These are phyloP conservation scores for Oppia nitens DNA, from an alignment of 1,140 invertebrate species.

Conservation along the genomic window DNA sequence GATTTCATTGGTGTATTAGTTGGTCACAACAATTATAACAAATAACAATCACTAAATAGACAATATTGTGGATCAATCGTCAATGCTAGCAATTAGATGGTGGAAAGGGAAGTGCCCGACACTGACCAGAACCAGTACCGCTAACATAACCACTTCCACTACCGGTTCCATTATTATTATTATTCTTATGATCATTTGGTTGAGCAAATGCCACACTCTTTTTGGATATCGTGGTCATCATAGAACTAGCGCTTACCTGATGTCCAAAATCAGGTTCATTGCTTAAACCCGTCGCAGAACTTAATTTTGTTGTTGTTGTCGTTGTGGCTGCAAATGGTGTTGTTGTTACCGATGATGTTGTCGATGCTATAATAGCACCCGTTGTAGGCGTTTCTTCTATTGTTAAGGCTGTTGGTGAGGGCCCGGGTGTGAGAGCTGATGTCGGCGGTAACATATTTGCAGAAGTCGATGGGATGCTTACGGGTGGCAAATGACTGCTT, in stretches of 20 bases:
- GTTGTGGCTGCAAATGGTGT: neutral
- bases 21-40: too few relatives aligned
- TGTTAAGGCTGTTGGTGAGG: neutral
- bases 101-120: neutral
- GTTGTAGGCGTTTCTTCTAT: neutral
- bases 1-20: too few relatives aligned
- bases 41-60: too few relatives aligned
- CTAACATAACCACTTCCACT: neutral
- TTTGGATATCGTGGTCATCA: neutral
- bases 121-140: neutral
- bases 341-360: neutral
- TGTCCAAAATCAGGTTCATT: neutral
- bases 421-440: neutral
- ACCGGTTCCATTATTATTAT: neutral
- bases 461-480: neutral
- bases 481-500: neutral
- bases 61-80: neutral
- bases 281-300: neutral
- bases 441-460: neutral
- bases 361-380: too few relatives aligned
- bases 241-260: neutral
- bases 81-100: neutral
- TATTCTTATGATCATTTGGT: neutral
- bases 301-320: neutral
- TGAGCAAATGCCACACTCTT: neutral